These are phyloP conservation scores for Cordilura impudica DNA, from an alignment of 2,888 invertebrate species.

Conservation along the genomic window DNA sequence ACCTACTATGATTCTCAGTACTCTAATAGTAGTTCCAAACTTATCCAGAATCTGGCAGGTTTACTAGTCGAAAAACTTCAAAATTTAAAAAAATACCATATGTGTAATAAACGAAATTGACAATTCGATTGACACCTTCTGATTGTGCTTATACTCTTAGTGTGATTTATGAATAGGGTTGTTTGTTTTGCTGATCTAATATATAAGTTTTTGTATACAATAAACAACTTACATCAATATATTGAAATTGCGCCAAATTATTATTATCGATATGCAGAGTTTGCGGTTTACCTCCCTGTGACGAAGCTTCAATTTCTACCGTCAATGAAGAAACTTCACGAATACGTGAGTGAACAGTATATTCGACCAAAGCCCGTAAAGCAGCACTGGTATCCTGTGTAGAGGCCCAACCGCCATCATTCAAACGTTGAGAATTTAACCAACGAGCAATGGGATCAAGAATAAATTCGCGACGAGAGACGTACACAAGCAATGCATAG, in stretches of 20 bases:
- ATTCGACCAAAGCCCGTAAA: conserved; percentile 92
- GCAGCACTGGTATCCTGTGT: conserved; percentile 90
- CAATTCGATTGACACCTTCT: too few species aligned
- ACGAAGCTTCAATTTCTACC: conserved; percentile 90
- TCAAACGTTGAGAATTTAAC: conserved; percentile 91
- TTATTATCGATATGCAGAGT: conserved; percentile 85
- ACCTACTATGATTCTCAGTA: too few species aligned
- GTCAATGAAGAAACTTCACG: conserved; percentile 89
- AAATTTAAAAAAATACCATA: too few species aligned
- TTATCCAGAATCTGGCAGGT: too few species aligned
- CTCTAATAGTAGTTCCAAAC: too few species aligned
- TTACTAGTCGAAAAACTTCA: too few species aligned
- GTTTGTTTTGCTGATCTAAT: too few species aligned
- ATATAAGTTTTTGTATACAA: too few species aligned
- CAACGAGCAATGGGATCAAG: conserved; percentile 93
- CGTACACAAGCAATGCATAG: conserved; percentile 93
- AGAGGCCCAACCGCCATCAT: conserved; percentile 93
- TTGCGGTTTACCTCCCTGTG: conserved; percentile 84
- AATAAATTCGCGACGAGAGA: conserved; percentile 88
- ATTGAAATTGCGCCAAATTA: conserved; percentile 88
- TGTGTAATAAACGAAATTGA: too few species aligned
- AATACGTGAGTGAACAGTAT: conserved; percentile 90
- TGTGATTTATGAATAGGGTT: too few species aligned
- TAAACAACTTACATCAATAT: conserved; percentile 81
- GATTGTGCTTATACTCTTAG: too few species aligned